Evolutionary conservation across 2,888 invertebrate species (phyloP).

Genomic region (Phaonia tiefii): DNA sequence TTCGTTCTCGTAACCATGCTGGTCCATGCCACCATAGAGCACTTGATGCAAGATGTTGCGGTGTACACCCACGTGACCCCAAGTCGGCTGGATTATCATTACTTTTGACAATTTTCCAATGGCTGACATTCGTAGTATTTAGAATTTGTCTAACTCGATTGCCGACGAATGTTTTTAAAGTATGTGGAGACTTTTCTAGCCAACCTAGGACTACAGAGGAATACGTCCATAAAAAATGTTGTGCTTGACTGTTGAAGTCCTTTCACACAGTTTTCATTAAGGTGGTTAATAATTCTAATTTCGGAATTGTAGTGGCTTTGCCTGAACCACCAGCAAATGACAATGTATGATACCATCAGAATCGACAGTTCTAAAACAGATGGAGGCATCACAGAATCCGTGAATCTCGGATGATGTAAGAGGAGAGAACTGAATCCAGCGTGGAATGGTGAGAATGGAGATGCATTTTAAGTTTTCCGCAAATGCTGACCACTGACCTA

Average conservation of each 20-base stretch:
- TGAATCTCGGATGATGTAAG: conserved; percentile 1
- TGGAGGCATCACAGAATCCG: conserved; percentile 39
- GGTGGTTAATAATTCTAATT: conserved; percentile 38
- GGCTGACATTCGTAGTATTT: too few relatives aligned
- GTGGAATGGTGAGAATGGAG: not conserved
- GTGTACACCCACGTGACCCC: conserved; percentile 2
- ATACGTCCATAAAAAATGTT: conserved; percentile 6
- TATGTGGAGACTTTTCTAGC: conserved; percentile 10
- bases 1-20: not conserved
- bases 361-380: conserved; percentile 8
- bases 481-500: conserved; percentile 6
- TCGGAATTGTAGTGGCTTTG: conserved; percentile 36
- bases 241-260: too few relatives aligned
- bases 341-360: not conserved
- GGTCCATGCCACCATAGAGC: not conserved
- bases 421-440: conserved; percentile 10
- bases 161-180: conserved; percentile 21
- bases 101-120: conserved; percentile 17
- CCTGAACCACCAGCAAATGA: too few relatives aligned
- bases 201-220: conserved; percentile 13
- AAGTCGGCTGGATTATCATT: too few relatives aligned
- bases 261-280: not conserved
- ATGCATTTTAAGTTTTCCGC: not conserved
- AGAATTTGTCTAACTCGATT: too few relatives aligned
- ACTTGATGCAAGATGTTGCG: not conserved